Base-by-base conservation (phyloP, 1,140 invertebrate genomes). In the Lepidurus couesii region DNA sequence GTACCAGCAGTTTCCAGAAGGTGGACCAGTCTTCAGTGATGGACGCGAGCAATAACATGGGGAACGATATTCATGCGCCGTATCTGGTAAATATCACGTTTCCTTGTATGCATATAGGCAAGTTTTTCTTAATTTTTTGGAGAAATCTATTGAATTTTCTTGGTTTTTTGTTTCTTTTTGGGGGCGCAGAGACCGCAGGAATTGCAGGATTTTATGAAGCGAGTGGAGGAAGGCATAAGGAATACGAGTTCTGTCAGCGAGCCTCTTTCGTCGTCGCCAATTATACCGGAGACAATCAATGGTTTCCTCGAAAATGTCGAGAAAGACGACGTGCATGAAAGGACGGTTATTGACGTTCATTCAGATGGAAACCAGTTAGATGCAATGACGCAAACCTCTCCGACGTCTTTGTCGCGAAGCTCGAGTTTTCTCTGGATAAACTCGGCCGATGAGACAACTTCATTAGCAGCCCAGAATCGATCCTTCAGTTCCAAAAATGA, bases 171-270 rank as follows among this genome's bases (percentile, higher is more conserved):
- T 47, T 65, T 77, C 65, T 21, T 24, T 13, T 77, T 47, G 16
- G 16, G 7, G 1, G 65, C 77, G 8, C 74, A 80, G 79, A 74
- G 73, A 21, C 79, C 79, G 7, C 76, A 80, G 8, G 79, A 80
- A 16, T 34, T 80, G 44, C 45, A 76, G 42, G 79, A 76, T 47
- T 80, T 80, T 44, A 73, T 80, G 73, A 65, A 76, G 21, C 11
- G 79, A 7, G 79, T 80, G 11, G 79, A 80, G 73, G 76, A 77
- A 42, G 74, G 79, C 77, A 80, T 78, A 42, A 76, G 79, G n/a
- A 77, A 21, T 10, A 75, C 73, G 13, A 79, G 44, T 44, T 43
- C 74, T n/a, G n/a, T 44, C 26, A 53, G 34, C 9, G 74, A 44
- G 44, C 43, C 44, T 13, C 74, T 47, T 75, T 42, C 7, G n/a